Conservation (phyloP, 2,888 invertebrate genomes). For the Campaea margaritaria region DNA sequence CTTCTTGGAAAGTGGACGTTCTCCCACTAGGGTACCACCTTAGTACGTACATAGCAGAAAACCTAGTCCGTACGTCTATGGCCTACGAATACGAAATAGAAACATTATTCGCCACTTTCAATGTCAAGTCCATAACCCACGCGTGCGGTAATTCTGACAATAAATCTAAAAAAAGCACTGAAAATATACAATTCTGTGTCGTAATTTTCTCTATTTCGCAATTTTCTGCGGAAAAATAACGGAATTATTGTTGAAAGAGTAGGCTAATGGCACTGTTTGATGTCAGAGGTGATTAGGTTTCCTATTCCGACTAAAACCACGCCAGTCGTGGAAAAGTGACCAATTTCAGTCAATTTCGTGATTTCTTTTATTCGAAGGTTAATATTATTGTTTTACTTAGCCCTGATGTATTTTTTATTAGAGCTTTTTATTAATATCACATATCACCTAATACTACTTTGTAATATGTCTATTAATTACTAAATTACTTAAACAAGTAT, state of each 20-base stretch:
- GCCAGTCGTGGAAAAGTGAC: not conserved
- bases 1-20: no score
- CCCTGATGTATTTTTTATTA: no score
- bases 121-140: conserved; percentile 51
- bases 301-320: conserved; percentile 1
- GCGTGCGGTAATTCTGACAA: conserved; percentile 34
- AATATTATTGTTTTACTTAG: not conserved
- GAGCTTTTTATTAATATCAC: no score
- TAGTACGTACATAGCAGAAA: no score
- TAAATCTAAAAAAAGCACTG: conserved; percentile 38
- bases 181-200: conserved; percentile 17
- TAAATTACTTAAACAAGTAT: no score
- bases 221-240: conserved; percentile 8
- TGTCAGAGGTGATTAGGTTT: not conserved
- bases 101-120: conserved; percentile 49
- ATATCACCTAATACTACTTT: no score
- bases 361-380: not conserved
- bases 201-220: conserved; percentile 15
- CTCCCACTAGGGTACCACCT: no score
- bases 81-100: conserved; percentile 26
- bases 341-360: not conserved
- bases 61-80: not conserved
- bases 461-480: no score
- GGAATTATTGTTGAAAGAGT: conserved; percentile 3
- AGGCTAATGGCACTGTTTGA: conserved; percentile 9